phyloP scores from a whole-genome alignment of 2,113 vertebrate genomes.

The Trogon melanurus region DNA sequence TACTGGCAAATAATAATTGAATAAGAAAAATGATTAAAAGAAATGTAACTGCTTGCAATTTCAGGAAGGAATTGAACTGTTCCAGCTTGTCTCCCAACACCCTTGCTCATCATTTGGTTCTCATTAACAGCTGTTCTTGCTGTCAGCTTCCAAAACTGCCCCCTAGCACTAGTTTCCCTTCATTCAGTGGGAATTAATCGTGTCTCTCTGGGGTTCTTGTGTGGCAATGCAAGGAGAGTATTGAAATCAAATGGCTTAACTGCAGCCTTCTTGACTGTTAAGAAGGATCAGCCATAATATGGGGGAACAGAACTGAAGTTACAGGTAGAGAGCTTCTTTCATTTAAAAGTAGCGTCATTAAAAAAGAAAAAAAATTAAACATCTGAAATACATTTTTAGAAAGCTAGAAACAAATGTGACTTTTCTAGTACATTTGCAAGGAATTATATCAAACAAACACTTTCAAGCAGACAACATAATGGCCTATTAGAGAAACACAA shows the following conservation, averaged over 20 bases:
- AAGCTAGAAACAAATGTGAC: slow-evolving; percentile 13
- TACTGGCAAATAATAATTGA: background rate
- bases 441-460: slow-evolving; percentile 4
- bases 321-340: background rate
- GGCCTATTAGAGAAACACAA: slow-evolving; percentile 44
- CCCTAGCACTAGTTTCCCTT: background rate
- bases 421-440: slow-evolving; percentile 40
- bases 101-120: background rate
- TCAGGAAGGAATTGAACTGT: background rate
- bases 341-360: background rate
- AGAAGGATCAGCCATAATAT: background rate
- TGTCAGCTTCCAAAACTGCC: background rate
- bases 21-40: background rate
- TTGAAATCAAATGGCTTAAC: background rate
- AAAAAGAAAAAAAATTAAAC: background rate
- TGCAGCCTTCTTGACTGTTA: background rate
- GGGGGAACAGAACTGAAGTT: background rate
- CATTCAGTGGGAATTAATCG: background rate
- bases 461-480: slow-evolving; percentile 57
- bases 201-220: background rate
- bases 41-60: background rate
- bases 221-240: background rate
- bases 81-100: background rate
- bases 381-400: slow-evolving; percentile 17
- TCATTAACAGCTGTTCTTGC: background rate